Evolutionary conservation across 2,797 vertebrate species (phyloP), one percentile per base, ranked within the genome.

Genomic region (Hemibagrus guttatus): DNA sequence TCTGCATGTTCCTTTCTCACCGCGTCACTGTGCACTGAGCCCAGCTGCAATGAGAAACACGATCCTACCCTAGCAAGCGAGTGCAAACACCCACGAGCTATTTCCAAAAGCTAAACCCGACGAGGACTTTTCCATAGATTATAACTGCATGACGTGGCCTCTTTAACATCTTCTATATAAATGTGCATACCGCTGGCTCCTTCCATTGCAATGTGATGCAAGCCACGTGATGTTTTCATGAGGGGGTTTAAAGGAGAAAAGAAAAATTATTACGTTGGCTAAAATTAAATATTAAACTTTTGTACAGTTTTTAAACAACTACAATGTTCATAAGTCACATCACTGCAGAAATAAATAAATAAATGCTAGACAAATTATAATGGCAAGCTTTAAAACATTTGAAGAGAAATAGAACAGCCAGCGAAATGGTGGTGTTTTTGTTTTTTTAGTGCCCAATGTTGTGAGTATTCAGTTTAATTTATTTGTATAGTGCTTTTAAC

Each of bases 41-140:
- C 63, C 83, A 81, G 82, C 75, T 87, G 86, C 86, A 64, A 14
- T 8, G 16, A 78, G 87, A 88, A 76, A 88, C 71, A 42, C 83
- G 69, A 88, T 68, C 84, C 26, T 58, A 61, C 79, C 4, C 35
- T 82, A 35, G 84, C 74, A 68, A 72, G 79, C 11, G 12, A 82
- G 52, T 19, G 35, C 69, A 69, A 88, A 85, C 21, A 42, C 58
- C 76, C 76, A 54, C 21, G 8, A 87, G 82, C 79, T 39, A 26
- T 82, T 82, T 86, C n/a, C 68, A 82, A 68, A 83, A 83, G 61
- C 68, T 87, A 66, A 84, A 69, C 82, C 52, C 46, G 11, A 84
- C 0, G 68, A 64, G 31, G 19, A 52, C 2, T 19, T 42, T 23
- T 26, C 58, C 56, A 35, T 46, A 69, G 31, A 84, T 87, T 81